Conservation (phyloP, 2,888 invertebrate genomes). For the Labia minor region DNA sequence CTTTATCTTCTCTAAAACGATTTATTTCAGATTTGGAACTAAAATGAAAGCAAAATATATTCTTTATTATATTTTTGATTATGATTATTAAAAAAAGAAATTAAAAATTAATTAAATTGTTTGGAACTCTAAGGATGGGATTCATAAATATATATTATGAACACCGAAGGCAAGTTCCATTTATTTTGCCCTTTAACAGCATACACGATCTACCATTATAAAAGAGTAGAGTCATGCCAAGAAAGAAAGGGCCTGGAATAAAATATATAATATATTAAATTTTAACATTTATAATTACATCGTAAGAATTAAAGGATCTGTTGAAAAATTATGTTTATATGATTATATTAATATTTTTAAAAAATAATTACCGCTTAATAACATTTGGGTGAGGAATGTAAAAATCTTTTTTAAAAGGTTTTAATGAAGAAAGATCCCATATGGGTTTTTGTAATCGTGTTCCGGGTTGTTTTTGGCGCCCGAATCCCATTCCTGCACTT, state of each 20-base stretch:
- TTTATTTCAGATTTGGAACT: conserved; percentile 29
- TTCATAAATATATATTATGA: background rate
- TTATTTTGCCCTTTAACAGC: background rate
- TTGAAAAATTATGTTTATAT: too few species aligned
- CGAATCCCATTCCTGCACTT: background rate
- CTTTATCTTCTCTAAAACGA: conserved; percentile 31
- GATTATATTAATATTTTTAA: too few species aligned
- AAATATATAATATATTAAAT: too few species aligned
- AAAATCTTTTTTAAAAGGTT: conserved; percentile 87
- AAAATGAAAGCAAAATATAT: background rate
- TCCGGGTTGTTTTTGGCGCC: conserved; percentile 52
- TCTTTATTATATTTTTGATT: too few species aligned
- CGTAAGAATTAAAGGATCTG: too few species aligned
- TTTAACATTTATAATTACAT: too few species aligned
- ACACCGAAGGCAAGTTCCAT: conserved; percentile 7
- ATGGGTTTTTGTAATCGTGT: conserved; percentile 70
- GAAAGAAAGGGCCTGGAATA: too few species aligned
- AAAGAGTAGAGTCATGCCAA: too few species aligned
- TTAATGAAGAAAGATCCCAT: conserved; percentile 73
- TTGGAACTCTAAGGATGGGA: too few species aligned
- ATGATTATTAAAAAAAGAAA: too few species aligned
- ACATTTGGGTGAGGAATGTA: conserved; percentile 75
- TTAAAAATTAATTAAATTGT: too few species aligned
- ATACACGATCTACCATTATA: background rate
- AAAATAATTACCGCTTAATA: conserved; percentile 32